Evolutionary conservation across 2,888 invertebrate species (phyloP).

Genomic region (Aromia moschata): DNA sequence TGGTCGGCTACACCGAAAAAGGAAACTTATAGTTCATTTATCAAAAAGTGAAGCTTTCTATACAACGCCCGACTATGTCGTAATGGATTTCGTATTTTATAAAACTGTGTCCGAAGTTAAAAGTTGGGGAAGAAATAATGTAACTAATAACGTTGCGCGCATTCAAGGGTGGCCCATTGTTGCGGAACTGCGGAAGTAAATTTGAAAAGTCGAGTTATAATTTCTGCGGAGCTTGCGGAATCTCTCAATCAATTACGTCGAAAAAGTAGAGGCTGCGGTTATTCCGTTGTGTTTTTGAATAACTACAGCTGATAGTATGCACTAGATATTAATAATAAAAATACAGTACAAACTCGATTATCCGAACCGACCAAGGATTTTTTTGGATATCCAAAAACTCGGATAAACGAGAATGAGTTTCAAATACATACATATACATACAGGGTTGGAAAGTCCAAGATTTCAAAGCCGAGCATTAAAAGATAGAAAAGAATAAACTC

Average conservation of each 20-base stretch:
- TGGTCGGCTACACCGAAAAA: constrained; percentile 37
- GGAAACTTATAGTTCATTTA: constrained; percentile 41
- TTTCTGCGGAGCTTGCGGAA: constrained; percentile 7
- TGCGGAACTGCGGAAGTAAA: background rate
- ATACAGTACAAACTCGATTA: no score
- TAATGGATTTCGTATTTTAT: constrained; percentile 22
- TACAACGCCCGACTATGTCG: constrained; percentile 11
- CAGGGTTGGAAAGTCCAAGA: no score
- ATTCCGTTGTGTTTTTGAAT: background rate
- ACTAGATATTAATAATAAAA: no score
- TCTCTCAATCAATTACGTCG: constrained; percentile 6
- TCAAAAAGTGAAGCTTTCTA: constrained; percentile 30
- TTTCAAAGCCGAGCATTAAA: no score
- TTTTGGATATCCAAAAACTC: no score
- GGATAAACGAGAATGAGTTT: no score
- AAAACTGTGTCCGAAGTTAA: constrained; percentile 14
- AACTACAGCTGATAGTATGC: no score
- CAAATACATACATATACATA: no score
- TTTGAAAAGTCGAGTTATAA: constrained; percentile 17
- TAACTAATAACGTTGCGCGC: constrained; percentile 13
- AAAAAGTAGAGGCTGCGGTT: background rate
- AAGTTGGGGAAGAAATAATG: constrained; percentile 16
- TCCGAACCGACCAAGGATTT: no score
- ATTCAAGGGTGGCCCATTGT: constrained; percentile 8
- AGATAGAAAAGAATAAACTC: no score